Conservation (phyloP, 1,140 invertebrate species). For the Coelopa frigida region DNA sequence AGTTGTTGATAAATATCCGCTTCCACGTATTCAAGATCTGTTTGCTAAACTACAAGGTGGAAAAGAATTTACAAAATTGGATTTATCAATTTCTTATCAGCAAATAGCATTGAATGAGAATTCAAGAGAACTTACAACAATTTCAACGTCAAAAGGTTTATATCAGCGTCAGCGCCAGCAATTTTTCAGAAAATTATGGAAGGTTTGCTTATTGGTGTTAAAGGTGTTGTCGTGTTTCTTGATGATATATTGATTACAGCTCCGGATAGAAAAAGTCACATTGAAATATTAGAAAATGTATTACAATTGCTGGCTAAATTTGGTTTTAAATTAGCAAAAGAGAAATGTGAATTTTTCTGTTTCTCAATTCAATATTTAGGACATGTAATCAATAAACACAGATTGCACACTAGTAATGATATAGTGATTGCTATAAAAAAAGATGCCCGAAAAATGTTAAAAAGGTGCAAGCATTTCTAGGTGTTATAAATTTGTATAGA, state of each 20-base stretch:
- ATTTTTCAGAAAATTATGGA: slow-evolving; percentile 31
- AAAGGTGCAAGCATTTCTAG: slow-evolving; percentile 27
- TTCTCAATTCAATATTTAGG: slow-evolving; percentile 27
- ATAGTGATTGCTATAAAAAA: slow-evolving; percentile 23
- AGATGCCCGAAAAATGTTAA: slow-evolving; percentile 18
- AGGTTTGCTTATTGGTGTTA: slow-evolving; percentile 16
- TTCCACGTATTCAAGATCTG: slow-evolving; percentile 25
- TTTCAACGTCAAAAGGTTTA: slow-evolving; percentile 20
- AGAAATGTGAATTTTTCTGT: slow-evolving; percentile 20
- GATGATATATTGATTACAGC: slow-evolving; percentile 26
- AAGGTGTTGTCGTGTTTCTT: slow-evolving; percentile 21
- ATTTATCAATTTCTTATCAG: slow-evolving; percentile 22
- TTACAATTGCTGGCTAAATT: slow-evolving; percentile 19
- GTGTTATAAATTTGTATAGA: slow-evolving; percentile 30
- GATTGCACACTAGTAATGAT: slow-evolving; percentile 16
- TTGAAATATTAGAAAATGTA: slow-evolving; percentile 14
- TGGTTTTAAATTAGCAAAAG: slow-evolving; percentile 19
- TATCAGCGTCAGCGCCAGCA: slow-evolving; percentile 20
- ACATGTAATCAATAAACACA: slow-evolving; percentile 24
- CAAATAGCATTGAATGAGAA: slow-evolving; percentile 18
- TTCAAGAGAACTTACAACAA: slow-evolving; percentile 15
- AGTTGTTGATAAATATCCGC: slow-evolving; percentile 19
- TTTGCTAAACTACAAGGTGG: slow-evolving; percentile 19
- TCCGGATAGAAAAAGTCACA: slow-evolving; percentile 9
- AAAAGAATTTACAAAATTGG: slow-evolving; percentile 21